phyloP scores from a whole-genome alignment of 2,113 vertebrate genomes.

The Turnix velox region DNA sequence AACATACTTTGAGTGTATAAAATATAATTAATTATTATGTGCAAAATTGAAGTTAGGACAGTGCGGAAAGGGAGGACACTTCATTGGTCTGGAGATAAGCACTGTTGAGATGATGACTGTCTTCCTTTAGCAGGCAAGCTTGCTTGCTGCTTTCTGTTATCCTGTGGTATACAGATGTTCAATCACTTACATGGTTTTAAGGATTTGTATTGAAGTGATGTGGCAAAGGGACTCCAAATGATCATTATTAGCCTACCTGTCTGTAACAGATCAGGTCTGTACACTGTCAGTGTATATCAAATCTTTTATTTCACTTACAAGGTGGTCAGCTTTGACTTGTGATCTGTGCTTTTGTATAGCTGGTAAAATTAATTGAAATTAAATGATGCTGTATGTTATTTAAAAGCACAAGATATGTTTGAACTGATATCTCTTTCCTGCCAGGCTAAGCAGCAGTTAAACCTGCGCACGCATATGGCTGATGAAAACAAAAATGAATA shows the following conservation, averaged over 20 bases:
- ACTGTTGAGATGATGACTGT: neutral
- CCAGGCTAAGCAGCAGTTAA: slow-evolving; percentile 93
- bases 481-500: slow-evolving; percentile 99
- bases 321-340: neutral
- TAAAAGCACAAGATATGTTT: neutral
- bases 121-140: neutral
- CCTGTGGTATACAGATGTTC: accelerated
- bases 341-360: neutral
- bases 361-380: neutral
- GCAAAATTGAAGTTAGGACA: neutral
- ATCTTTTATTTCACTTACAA: neutral
- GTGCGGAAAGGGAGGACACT: neutral
- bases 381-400: neutral
- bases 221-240: neutral
- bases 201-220: accelerated
- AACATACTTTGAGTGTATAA: neutral
- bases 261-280: neutral
- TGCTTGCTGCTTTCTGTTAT: neutral
- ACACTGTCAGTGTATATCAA: neutral
- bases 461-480: slow-evolving; percentile 90
- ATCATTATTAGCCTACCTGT: neutral
- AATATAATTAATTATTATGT: neutral
- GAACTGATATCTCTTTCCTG: neutral
- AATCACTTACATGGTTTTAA: neutral
- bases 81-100: neutral